Evolutionary conservation across 2,888 invertebrate species (phyloP).

Genomic region (Cheilosia vulpina): DNA sequence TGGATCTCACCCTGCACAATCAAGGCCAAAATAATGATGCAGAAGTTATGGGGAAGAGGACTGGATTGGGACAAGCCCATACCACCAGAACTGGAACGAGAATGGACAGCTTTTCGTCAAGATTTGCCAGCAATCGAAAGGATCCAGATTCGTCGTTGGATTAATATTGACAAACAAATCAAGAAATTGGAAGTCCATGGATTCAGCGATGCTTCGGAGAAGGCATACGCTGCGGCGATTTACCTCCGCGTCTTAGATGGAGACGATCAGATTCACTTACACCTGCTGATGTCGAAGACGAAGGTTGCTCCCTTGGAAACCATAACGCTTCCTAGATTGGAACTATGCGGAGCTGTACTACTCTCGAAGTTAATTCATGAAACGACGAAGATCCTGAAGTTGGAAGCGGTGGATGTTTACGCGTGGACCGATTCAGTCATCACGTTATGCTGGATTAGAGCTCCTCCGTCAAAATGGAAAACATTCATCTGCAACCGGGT

Average conservation of each 20-base stretch:
- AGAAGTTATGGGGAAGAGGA: background rate
- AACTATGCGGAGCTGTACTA: background rate
- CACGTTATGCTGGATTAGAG: constrained; percentile 12
- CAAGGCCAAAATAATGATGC: too few relatives aligned
- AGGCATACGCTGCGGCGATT: background rate
- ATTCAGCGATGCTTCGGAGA: background rate
- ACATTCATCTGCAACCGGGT: constrained; percentile 26
- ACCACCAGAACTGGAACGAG: background rate
- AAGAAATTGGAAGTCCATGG: background rate
- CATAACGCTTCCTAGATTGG: background rate
- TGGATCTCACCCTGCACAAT: background rate
- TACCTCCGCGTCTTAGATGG: background rate
- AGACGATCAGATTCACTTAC: background rate
- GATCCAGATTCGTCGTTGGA: constrained; percentile 3
- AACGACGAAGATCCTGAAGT: too few relatives aligned
- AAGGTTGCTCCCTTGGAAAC: background rate
- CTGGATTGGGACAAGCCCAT: constrained; percentile 4
- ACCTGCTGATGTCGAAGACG: background rate
- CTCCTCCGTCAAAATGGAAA: background rate
- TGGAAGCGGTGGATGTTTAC: background rate
- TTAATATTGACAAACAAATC: constrained; percentile 13
- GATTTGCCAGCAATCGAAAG: background rate
- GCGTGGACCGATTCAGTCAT: constrained; percentile 9
- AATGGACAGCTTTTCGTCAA: background rate
- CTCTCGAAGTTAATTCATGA: too few relatives aligned